Percentiles rank a stretch among this genome's conserved stretches.
Evolutionary conservation across 1,140 invertebrate genomes (phyloP).

Genomic region (Sarcophaga bullata): DNA sequence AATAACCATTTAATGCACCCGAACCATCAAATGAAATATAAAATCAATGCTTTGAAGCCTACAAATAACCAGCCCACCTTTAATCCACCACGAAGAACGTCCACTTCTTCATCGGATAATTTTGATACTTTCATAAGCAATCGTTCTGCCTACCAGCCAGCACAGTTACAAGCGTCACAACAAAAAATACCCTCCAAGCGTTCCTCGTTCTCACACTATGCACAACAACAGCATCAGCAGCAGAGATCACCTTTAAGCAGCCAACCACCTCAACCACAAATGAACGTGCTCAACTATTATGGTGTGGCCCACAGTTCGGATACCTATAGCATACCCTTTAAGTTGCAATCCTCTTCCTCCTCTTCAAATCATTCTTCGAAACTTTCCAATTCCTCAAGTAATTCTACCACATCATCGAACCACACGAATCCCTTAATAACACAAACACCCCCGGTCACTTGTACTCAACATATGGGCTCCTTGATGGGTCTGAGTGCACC

Average conservation of each 20-base stretch:
- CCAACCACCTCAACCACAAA: neutral
- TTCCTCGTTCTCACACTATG: slow-evolving; percentile 3
- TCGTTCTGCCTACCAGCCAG: slow-evolving; percentile 39
- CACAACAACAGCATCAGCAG: neutral
- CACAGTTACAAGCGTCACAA: neutral
- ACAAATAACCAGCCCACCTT: slow-evolving; percentile 41
- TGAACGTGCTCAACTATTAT: slow-evolving; percentile 28
- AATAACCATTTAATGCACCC: neutral
- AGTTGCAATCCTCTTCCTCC: slow-evolving; percentile 20
- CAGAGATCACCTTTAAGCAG: neutral
- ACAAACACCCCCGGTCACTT: neutral
- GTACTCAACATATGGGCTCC: too few relatives aligned
- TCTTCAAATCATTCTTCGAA: slow-evolving; percentile 27
- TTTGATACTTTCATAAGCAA: slow-evolving; percentile 61
- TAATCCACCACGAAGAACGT: neutral
- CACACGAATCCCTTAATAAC: neutral
- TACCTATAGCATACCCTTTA: slow-evolving; percentile 10
- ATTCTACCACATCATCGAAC: slow-evolving; percentile 13
- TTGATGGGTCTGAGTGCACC: neutral
- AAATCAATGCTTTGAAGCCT: slow-evolving; percentile 31
- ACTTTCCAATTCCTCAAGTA: slow-evolving; percentile 20
- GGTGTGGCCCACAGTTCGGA: neutral
- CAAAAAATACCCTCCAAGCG: slow-evolving; percentile 21
- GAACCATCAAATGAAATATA: slow-evolving; percentile 36
- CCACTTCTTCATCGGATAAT: slow-evolving; percentile 60